These are phyloP conservation scores for Hippopotamus amphibius DNA, from an alignment of 2,113 vertebrate species.

Conservation along the genomic window DNA sequence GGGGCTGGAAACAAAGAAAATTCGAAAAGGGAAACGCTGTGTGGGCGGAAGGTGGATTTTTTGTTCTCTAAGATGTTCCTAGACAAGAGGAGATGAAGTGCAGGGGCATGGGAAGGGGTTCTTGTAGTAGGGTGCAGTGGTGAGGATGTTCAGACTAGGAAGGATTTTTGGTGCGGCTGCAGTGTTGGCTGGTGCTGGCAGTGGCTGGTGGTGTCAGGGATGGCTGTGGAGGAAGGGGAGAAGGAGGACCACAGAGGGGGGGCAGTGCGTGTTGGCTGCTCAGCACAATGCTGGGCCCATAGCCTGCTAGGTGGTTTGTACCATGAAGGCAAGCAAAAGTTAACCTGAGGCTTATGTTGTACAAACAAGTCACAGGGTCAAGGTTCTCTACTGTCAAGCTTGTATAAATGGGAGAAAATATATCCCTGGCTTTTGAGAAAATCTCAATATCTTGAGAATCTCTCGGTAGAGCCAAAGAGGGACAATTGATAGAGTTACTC, in stretches of 20 bases:
- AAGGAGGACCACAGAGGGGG: neutral
- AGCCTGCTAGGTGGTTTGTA: neutral
- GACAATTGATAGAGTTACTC: neutral
- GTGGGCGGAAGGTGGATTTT: neutral
- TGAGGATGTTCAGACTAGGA: neutral
- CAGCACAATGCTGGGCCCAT: fast-evolving
- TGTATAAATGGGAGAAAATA: neutral
- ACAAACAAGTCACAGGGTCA: neutral
- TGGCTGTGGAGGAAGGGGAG: neutral
- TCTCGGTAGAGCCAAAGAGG: neutral
- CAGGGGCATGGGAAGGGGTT: neutral
- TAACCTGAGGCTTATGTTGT: neutral
- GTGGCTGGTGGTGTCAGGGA: neutral
- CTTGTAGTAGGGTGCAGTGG: neutral
- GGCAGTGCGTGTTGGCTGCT: neutral
- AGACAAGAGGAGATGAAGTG: neutral
- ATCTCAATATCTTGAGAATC: neutral
- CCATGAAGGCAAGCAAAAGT: neutral
- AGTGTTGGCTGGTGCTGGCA: no score
- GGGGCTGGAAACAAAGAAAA: neutral
- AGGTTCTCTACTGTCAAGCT: neutral
- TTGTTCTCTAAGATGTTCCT: neutral
- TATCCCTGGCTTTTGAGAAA: neutral
- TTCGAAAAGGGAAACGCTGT: neutral
- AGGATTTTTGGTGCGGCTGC: neutral